phyloP scores from a whole-genome alignment of 2,888 invertebrate species.

The Germaria angustata region DNA sequence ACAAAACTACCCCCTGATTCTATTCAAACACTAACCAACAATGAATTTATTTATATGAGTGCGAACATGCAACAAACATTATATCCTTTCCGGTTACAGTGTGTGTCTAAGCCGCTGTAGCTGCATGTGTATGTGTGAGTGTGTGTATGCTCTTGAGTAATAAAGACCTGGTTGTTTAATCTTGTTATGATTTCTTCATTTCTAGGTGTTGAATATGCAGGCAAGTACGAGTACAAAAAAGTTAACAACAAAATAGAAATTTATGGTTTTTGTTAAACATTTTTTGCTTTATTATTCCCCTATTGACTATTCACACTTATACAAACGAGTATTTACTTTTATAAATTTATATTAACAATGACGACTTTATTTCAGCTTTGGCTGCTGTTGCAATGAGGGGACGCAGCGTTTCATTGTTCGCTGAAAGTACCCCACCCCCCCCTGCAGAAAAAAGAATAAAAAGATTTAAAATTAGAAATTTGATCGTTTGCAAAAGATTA shows the following conservation, averaged over 20 bases:
- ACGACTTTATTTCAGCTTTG: slow-evolving; percentile 1
- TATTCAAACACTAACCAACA: slow-evolving; percentile 14
- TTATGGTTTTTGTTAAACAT: slow-evolving; percentile 17
- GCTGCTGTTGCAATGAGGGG: background rate
- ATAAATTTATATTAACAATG: background rate
- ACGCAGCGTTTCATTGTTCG: slow-evolving; percentile 9
- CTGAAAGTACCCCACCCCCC: background rate
- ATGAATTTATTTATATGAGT: background rate
- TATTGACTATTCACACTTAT: slow-evolving; percentile 52
- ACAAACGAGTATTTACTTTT: background rate
- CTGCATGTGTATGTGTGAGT: background rate
- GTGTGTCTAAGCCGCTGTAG: background rate
- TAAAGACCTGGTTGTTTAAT: slow-evolving; percentile 52
- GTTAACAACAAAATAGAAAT: slow-evolving; percentile 4
- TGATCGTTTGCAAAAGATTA: slow-evolving; percentile 32
- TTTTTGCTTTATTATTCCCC: slow-evolving; percentile 57
- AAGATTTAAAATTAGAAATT: slow-evolving; percentile 53
- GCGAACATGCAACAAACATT: slow-evolving; percentile 52
- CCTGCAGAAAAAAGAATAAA: too few species aligned
- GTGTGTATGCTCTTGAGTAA: background rate
- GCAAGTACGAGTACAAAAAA: slow-evolving; percentile 13
- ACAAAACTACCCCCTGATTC: slow-evolving; percentile 48
- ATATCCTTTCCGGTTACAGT: slow-evolving; percentile 19
- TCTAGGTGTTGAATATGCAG: slow-evolving; percentile 60
- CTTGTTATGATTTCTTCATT: slow-evolving; percentile 59